These are phyloP conservation scores for Lipophrys pholis DNA, from an alignment of 2,113 vertebrate genomes.

Conservation along the genomic window DNA sequence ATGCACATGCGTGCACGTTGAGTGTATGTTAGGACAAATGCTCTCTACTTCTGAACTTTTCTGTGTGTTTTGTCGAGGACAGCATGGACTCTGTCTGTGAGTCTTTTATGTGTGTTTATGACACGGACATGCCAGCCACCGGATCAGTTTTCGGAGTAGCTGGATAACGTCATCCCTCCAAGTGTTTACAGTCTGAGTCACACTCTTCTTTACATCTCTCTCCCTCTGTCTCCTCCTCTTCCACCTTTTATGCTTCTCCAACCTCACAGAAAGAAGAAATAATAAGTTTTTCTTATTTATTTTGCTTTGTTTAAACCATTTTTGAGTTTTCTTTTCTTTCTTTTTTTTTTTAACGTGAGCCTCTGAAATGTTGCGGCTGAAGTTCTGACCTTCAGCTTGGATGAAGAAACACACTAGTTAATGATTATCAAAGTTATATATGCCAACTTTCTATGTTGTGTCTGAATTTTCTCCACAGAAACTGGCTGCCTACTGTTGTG, in stretches of 20 bases:
- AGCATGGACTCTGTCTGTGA: not conserved
- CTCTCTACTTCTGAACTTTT: not conserved
- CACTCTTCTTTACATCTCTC: constrained; percentile 27
- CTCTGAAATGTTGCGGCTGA: not conserved
- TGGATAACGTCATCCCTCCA: constrained; percentile 63
- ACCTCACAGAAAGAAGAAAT: constrained; percentile 2
- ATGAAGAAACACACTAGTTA: not conserved
- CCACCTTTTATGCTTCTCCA: constrained; percentile 25
- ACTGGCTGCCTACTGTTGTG: not conserved
- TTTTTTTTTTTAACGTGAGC: not conserved
- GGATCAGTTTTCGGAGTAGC: constrained; percentile 69
- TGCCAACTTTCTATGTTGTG: not conserved
- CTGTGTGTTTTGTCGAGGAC: constrained; percentile 8
- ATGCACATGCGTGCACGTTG: not conserved
- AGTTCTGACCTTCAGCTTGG: not conserved
- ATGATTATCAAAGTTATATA: not conserved
- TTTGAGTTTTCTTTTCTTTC: not conserved
- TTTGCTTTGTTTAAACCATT: too few relatives aligned
- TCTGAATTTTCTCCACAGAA: not conserved
- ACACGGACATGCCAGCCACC: constrained; percentile 30
- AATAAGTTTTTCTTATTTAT: not conserved
- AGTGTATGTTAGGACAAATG: constrained; percentile 12
- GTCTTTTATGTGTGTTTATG: constrained; percentile 25
- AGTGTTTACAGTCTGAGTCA: constrained; percentile 73
- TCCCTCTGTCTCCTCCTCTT: constrained; percentile 20